phyloP scores from a whole-genome alignment of 2,888 invertebrate species.

The Drosophila koepferae region DNA sequence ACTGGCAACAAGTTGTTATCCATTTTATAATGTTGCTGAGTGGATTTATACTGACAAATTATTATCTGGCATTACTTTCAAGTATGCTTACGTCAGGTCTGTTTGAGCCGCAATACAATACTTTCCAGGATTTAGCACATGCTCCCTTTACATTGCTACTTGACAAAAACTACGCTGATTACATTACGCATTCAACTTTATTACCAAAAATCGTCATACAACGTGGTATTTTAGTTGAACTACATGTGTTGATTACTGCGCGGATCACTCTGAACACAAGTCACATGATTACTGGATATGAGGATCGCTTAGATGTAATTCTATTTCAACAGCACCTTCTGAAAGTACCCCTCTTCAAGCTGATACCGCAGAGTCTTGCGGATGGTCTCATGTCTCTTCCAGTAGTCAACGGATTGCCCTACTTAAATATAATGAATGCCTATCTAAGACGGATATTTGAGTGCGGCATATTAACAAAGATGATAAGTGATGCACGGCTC shows the following conservation, averaged over 20 bases:
- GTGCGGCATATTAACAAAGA: constrained; percentile 54
- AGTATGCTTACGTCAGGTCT: constrained; percentile 64
- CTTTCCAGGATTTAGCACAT: constrained; percentile 49
- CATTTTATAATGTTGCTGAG: constrained; percentile 34
- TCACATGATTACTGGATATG: constrained; percentile 30
- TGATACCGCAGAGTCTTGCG: constrained; percentile 26
- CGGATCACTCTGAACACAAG: constrained; percentile 42
- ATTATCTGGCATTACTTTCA: constrained; percentile 56
- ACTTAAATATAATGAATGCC: constrained; percentile 47
- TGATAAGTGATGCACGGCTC: constrained; percentile 40
- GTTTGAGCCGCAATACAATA: constrained; percentile 55
- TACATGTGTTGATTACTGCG: neutral
- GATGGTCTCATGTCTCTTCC: constrained; percentile 34
- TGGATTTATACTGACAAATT: constrained; percentile 62
- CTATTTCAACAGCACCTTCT: constrained; percentile 63
- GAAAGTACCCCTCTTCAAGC: constrained; percentile 52
- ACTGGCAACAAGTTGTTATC: constrained; percentile 44
- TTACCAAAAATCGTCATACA: constrained; percentile 11
- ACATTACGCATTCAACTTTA: neutral
- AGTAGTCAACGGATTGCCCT: constrained; percentile 55
- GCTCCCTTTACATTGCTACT: constrained; percentile 34
- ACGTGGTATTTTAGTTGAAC: fast-evolving
- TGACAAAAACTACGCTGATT: constrained; percentile 29
- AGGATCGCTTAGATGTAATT: constrained; percentile 52
- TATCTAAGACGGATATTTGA: constrained; percentile 59